Evolutionary conservation across 2,113 vertebrate species (phyloP).

Genomic region (Gobiocypris rarus): DNA sequence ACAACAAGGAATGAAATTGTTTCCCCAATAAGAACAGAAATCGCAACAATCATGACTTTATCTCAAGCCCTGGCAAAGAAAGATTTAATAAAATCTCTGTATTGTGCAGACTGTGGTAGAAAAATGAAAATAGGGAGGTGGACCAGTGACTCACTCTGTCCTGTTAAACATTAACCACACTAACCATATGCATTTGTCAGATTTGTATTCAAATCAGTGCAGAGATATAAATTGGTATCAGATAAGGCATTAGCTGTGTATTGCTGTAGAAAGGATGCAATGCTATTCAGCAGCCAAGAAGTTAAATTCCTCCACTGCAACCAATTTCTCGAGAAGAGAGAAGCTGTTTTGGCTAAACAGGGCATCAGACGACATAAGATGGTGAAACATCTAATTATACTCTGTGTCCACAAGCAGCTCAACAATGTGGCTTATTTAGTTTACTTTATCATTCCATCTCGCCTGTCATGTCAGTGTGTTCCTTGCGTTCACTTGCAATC

Average conservation of each 20-base stretch:
- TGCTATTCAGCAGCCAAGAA: neutral
- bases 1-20: slow-evolving; percentile 11
- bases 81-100: neutral
- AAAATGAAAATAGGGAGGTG: neutral
- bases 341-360: slow-evolving; percentile 19
- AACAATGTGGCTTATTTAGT: slow-evolving; percentile 14
- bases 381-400: slow-evolving; percentile 29
- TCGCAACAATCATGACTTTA: neutral
- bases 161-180: slow-evolving; percentile 3
- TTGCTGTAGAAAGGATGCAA: neutral
- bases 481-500: neutral
- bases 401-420: slow-evolving; percentile 12
- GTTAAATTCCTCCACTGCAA: slow-evolving; percentile 11
- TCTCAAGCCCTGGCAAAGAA: neutral
- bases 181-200: slow-evolving; percentile 16
- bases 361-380: neutral
- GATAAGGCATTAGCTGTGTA: neutral
- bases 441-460: neutral
- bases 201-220: slow-evolving; percentile 2
- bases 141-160: neutral
- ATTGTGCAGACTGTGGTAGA: neutral
- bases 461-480: neutral
- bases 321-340: neutral
- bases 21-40: neutral
- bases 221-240: neutral